Evolutionary conservation across 2,797 vertebrate genomes (phyloP), one percentile per base, ranked within the genome.

Genomic region (Eremophila alpestris): DNA sequence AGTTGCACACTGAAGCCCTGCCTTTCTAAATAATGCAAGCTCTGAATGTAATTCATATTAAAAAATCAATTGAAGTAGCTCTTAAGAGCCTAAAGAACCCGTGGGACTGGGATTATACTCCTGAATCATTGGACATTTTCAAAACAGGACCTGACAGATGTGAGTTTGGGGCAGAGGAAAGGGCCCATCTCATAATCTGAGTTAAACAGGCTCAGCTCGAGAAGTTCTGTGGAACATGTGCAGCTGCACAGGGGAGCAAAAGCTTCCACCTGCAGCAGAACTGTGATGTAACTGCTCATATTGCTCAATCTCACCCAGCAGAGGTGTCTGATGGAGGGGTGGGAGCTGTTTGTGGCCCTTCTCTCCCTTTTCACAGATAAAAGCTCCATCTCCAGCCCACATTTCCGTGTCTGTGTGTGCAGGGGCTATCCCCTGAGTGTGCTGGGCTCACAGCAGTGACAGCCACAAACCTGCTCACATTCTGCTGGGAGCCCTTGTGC

Each of bases 331-430:
- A 29, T 46, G 73, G 5, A 30, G 2, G 64, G 83, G 30, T 86
- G 73, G 73, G 5, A 86, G 63, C 43, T 24, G 23, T 26, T 49
- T 43, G 63, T 11, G 62, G 12, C 49, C 63, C 64, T 34, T 3
- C 24, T 48, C 19, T 63, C 27, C 56, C 36, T 21, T 38, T 5
- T 10, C 86, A 17, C 63, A 14, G 7, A 15, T 27, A 18, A 48
- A 30, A 41, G 5, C 55, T 43, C 11, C 2, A 0, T 23, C 6
- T 41, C 17, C 1, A 19, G 41, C 68, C 0, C 54, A 24, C 84
- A 11, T n/a, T 30, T 16, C 32, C 12, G 0, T 4, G 23, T 8
- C 17, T 43, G 49, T 22, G 0, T 7, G 8, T 49, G 74, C 58
- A 48, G 74, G 8, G 38, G 36, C 45, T 73, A 36, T 63, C 6